Percentiles rank a stretch among this genome's conserved stretches.
phyloP scores from a whole-genome alignment of 2,888 invertebrate genomes.

The Nomada ruficornis region DNA sequence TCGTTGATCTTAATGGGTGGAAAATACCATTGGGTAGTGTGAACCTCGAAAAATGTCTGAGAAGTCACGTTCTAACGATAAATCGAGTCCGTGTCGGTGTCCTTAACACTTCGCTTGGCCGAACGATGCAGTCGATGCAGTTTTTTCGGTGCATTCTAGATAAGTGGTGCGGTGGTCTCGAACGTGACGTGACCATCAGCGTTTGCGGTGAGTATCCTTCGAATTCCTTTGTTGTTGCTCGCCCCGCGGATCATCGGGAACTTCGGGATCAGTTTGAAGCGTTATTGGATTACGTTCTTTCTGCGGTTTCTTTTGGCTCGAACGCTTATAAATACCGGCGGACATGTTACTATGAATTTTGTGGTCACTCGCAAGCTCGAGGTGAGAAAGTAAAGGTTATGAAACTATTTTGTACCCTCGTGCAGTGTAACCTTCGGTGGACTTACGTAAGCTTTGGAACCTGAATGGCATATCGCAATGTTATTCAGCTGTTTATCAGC shows the following conservation, averaged over 20 bases:
- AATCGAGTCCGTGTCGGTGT: slow-evolving; percentile 18
- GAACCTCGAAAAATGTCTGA: not conserved
- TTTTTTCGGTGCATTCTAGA: slow-evolving; percentile 35
- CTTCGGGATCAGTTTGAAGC: slow-evolving; percentile 20
- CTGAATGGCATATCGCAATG: no score
- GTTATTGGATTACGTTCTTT: slow-evolving; percentile 45
- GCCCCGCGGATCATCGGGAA: slow-evolving; percentile 13
- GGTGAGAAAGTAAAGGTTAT: no score
- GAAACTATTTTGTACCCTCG: no score
- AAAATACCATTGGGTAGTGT: not conserved
- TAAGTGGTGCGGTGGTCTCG: slow-evolving; percentile 44
- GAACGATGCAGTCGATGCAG: slow-evolving; percentile 33
- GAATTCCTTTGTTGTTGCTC: slow-evolving; percentile 45
- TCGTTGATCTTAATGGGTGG: not conserved
- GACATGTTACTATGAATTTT: not conserved
- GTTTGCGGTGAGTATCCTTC: slow-evolving; percentile 32
- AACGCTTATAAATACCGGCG: slow-evolving; percentile 1
- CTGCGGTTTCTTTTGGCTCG: slow-evolving; percentile 17
- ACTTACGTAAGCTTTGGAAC: no score
- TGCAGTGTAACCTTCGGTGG: no score
- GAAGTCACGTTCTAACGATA: slow-evolving; percentile 31
- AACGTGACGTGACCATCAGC: slow-evolving; percentile 38
- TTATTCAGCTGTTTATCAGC: not conserved
- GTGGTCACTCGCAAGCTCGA: no score
- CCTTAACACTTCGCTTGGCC: slow-evolving; percentile 25